These are phyloP conservation scores for Triplophysa siluroides DNA, from an alignment of 2,113 vertebrate species.

Conservation along the genomic window DNA sequence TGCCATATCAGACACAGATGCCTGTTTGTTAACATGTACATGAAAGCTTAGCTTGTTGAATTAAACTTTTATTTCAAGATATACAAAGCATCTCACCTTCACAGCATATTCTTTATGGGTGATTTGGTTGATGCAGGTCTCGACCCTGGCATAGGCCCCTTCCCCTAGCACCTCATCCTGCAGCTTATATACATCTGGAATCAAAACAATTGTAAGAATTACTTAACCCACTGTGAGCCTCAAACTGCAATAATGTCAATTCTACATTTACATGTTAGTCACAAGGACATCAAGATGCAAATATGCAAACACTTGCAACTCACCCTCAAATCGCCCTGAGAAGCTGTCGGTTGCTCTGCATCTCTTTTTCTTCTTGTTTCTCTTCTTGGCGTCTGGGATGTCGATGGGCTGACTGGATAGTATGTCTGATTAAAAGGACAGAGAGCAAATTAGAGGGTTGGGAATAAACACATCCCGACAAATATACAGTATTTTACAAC, in stretches of 20 bases:
- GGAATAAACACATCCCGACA: constrained; percentile 18
- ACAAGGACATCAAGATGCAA: background rate
- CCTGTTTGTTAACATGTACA: background rate
- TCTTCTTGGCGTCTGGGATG: constrained; percentile 94
- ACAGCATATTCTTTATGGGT: constrained; percentile 97
- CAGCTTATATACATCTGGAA: constrained; percentile 93
- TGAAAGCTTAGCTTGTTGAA: background rate
- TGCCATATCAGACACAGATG: background rate
- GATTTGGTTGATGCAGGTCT: constrained; percentile 93
- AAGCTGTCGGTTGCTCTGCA: constrained; percentile 97
- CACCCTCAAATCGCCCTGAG: constrained; percentile 93
- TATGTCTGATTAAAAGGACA: constrained; percentile 76
- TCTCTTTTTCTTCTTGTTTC: constrained; percentile 97
- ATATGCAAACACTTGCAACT: constrained; percentile 10
- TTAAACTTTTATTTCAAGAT: background rate
- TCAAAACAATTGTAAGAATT: background rate
- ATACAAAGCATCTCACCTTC: constrained; percentile 78
- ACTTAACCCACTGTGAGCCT: background rate
- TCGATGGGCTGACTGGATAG: constrained; percentile 93
- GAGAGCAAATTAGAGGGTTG: background rate
- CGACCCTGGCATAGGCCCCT: constrained; percentile 92
- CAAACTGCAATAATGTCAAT: background rate
- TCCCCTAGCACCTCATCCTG: constrained; percentile 94
- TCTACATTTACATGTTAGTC: background rate
- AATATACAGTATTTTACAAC: too few relatives aligned